phyloP scores from a whole-genome alignment of 2,113 vertebrate genomes.

The Myocastor coypus region DNA sequence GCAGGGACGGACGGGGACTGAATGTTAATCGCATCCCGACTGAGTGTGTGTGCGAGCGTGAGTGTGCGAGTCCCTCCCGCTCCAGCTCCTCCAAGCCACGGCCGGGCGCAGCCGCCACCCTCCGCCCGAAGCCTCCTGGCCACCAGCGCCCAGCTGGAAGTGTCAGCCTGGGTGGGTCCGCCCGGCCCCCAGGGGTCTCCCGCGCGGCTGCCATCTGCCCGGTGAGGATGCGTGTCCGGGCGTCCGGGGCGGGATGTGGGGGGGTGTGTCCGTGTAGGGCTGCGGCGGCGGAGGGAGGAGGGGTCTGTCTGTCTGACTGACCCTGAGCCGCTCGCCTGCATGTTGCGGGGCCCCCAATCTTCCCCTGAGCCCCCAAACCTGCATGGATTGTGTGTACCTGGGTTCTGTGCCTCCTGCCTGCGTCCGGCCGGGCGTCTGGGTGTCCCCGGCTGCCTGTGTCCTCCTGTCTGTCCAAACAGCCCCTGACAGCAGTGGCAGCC shows the following conservation, averaged over 20 bases:
- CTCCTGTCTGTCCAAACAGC: conserved; percentile 73
- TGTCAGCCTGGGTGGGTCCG: conserved; percentile 68
- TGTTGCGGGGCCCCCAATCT: not conserved
- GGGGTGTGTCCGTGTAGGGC: conserved; percentile 79
- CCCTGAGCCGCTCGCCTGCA: conserved; percentile 32
- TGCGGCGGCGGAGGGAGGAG: conserved; percentile 67
- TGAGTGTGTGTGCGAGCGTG: conserved; percentile 70
- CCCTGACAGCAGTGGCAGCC: conserved; percentile 51
- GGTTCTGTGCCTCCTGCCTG: conserved; percentile 66
- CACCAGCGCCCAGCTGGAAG: conserved; percentile 55
- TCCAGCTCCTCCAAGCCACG: conserved; percentile 63
- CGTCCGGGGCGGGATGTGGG: conserved; percentile 63
- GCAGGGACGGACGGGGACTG: conserved; percentile 79
- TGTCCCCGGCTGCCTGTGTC: conserved; percentile 69
- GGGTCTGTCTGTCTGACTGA: conserved; percentile 62
- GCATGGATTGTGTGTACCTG: conserved; percentile 70
- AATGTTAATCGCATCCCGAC: conserved; percentile 80
- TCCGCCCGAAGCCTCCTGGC: conserved; percentile 61
- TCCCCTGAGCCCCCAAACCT: conserved; percentile 22
- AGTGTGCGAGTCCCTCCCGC: conserved; percentile 78
- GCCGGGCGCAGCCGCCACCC: conserved; percentile 62
- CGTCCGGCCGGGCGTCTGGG: conserved; percentile 54
- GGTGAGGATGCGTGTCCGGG: conserved; percentile 74
- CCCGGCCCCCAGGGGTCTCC: conserved; percentile 74
- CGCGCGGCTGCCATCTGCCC: conserved; percentile 60